Evolutionary conservation across 2,113 vertebrate genomes (phyloP).

Genomic region (Petrocephalus microphthalmus): DNA sequence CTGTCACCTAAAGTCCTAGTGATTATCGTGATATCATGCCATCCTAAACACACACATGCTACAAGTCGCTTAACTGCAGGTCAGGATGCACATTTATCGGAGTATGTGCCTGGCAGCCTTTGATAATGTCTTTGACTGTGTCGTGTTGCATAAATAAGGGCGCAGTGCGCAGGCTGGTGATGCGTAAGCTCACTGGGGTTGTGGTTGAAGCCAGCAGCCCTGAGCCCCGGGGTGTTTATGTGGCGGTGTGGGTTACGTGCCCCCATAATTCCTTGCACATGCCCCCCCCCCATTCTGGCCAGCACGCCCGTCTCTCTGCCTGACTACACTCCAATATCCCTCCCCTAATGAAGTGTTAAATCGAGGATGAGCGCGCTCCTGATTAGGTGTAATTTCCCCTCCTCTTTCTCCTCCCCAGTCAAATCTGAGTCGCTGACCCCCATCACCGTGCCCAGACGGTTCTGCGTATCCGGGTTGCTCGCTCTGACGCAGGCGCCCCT

Average conservation of each 20-base stretch:
- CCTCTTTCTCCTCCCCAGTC: slow-evolving; percentile 26
- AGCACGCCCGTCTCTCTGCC: slow-evolving; percentile 27
- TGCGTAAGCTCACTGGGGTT: background rate
- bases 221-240: background rate
- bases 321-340: slow-evolving; percentile 43
- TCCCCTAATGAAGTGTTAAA: slow-evolving; percentile 44
- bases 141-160: background rate
- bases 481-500: background rate
- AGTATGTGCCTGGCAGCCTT: background rate
- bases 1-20: too few species aligned
- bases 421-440: slow-evolving; percentile 1
- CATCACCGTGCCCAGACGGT: background rate
- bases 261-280: slow-evolving; percentile 29
- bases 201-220: background rate
- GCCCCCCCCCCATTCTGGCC: slow-evolving; percentile 20
- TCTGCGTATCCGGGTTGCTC: too few species aligned
- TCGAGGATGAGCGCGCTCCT: slow-evolving; percentile 38
- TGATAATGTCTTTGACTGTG: background rate
- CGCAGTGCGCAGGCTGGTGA: background rate
- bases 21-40: too few species aligned
- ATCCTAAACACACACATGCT: background rate
- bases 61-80: background rate
- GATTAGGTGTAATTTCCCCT: slow-evolving; percentile 44
- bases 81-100: background rate
- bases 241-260: background rate